Base-by-base conservation (phyloP, 2,797 vertebrate species). In the Lycodopsis pacificus region DNA sequence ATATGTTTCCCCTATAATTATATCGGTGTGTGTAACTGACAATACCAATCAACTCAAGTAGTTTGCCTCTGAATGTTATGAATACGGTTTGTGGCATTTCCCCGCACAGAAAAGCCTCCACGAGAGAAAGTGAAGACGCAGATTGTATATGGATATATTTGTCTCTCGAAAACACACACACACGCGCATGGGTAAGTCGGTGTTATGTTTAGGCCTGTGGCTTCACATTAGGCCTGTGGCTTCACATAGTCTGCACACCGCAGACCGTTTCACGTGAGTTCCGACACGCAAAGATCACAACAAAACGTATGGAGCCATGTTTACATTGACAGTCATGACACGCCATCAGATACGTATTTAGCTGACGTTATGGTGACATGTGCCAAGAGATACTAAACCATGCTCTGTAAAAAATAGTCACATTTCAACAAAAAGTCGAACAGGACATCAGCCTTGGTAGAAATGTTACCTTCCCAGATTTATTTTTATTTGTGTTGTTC, bases 221-320 rank as follows among this genome's bases (percentile, higher is more conserved):
- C 49, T 81, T 57, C 63, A 75, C 64, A 49, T 36, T 49, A 44
- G 44, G 65, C 82, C 73, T 57, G 65, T 42, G 73, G 72, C 49
- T 81, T 57, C 63, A 75, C 64, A 49, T 49, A 44, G 44, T 63
- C 11, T 48, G 19, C 68, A 73, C 75, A 59, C 63, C 30, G 42
- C 20, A 11, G 34, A 32, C 17, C 17, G 51, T 20, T 69, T 48
- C 15, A 34, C 32, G 13, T 4, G 40, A 59, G 44, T 73, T 56
- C 6, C 27, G 42, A 15, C 58, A 25, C n/a, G 17, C 30, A 15
- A 68, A 49, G 13, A 40, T 46, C 36, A 30, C 36, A 71, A 53
- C 36, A 49, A 40, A 56, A 30, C 6, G 0, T 25, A 30, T n/a
- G 49, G 66, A 57, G 17, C 15, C 27, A 42, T 40, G 59, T 57